Evolutionary conservation across 2,797 vertebrate species (phyloP).

Genomic region (Tiaroga cobitis): DNA sequence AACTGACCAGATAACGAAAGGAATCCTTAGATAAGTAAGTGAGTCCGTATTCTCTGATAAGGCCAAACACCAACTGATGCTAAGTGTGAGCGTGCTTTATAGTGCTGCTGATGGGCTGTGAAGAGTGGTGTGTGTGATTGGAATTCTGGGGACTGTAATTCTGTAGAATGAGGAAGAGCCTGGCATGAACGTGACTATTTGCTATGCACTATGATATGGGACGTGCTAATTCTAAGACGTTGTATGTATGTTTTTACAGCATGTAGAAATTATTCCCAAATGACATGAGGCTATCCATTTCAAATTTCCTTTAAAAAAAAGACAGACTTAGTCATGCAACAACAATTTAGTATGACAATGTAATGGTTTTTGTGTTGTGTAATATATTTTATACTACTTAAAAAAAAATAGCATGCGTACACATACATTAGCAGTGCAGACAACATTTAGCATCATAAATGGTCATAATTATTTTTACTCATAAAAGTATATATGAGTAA

Average conservation of each 20-base stretch:
- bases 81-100: background rate
- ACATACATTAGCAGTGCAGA: background rate
- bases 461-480: background rate
- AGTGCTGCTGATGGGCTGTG: background rate
- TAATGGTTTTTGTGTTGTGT: background rate
- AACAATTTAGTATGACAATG: background rate
- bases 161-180: background rate
- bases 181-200: background rate
- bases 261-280: background rate
- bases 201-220: background rate
- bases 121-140: background rate
- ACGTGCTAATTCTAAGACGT: background rate
- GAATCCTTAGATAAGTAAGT: background rate
- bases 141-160: background rate
- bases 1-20: background rate
- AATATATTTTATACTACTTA: background rate
- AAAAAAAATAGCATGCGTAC: background rate
- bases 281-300: background rate
- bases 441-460: background rate
- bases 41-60: background rate
- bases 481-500: background rate
- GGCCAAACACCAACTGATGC: background rate
- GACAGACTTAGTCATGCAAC: background rate
- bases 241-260: background rate
- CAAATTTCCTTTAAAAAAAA: background rate